phyloP scores from a whole-genome alignment of 2,797 vertebrate genomes.

The Galago senegalensis region DNA sequence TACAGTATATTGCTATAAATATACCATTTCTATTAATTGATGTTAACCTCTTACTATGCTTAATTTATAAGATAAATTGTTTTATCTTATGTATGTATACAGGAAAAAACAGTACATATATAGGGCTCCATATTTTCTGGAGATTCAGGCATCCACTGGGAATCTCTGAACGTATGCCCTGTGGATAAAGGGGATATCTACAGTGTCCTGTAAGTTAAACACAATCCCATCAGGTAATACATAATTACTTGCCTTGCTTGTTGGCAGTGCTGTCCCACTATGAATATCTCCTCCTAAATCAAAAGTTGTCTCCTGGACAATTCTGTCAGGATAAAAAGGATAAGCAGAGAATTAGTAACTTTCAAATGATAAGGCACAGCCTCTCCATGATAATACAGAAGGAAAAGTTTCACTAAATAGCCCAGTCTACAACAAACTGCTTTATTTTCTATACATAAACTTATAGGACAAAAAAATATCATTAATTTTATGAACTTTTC shows the following conservation, averaged over 20 bases:
- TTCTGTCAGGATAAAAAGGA: constrained; percentile 86
- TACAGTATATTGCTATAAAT: background rate
- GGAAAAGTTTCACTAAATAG: background rate
- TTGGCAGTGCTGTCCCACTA: constrained; percentile 93
- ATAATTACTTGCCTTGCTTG: constrained; percentile 93
- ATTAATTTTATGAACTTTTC: background rate
- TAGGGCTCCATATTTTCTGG: background rate
- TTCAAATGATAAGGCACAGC: background rate
- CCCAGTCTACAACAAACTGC: background rate
- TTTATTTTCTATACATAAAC: background rate
- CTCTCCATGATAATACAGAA: background rate
- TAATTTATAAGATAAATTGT: background rate
- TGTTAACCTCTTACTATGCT: background rate
- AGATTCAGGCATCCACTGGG: too few relatives aligned
- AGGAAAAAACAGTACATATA: background rate
- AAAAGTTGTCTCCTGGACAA: constrained; percentile 96
- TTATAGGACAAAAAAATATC: background rate
- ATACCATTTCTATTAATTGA: background rate
- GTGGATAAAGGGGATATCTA: rapidly evolving
- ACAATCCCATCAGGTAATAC: rapidly evolving
- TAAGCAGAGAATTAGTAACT: background rate
- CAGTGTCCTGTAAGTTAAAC: rapidly evolving
- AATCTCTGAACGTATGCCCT: background rate
- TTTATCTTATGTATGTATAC: background rate
- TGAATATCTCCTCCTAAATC: constrained; percentile 97